Conservation (phyloP, 2,113 vertebrate genomes). For the Pituophis catenifer region DNA sequence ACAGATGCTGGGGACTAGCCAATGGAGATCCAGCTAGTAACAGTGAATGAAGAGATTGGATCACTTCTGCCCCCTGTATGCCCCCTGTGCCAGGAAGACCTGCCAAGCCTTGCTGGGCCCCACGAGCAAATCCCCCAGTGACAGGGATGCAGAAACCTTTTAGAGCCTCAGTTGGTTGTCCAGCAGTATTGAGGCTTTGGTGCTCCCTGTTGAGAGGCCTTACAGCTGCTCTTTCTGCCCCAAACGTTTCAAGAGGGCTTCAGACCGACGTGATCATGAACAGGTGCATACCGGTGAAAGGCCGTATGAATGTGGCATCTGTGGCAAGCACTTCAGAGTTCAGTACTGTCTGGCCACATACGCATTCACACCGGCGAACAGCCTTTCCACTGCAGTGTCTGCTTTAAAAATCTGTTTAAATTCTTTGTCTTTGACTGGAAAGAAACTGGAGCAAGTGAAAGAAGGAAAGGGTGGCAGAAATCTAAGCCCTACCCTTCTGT, state of each 20-base stretch:
- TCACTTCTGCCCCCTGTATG: not conserved
- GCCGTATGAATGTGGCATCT: conserved; percentile 41
- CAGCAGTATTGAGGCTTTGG: not conserved
- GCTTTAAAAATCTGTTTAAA: too few species aligned
- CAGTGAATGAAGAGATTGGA: conserved; percentile 48
- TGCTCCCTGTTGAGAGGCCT: conserved; percentile 50
- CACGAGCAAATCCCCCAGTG: not conserved
- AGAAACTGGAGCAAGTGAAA: not conserved
- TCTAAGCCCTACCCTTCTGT: not conserved
- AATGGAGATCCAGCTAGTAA: conserved; percentile 57
- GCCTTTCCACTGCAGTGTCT: conserved; percentile 37
- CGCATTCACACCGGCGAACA: conserved; percentile 46
- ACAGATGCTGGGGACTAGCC: not conserved
- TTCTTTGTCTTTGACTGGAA: not conserved
- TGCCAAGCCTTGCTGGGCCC: not conserved
- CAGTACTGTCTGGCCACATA: conserved; percentile 40
- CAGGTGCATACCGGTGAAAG: conserved; percentile 41
- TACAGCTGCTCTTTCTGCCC: conserved; percentile 60
- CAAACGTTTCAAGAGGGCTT: conserved; percentile 38
- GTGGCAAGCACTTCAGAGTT: conserved; percentile 45
- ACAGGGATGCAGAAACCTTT: not conserved
- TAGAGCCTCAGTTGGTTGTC: not conserved
- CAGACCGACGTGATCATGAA: conserved; percentile 39
- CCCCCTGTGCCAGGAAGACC: conserved; percentile 6
- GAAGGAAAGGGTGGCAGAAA: not conserved